Conservation (phyloP, 2,888 invertebrate species). For the Stenoptilia bipunctidactyla region DNA sequence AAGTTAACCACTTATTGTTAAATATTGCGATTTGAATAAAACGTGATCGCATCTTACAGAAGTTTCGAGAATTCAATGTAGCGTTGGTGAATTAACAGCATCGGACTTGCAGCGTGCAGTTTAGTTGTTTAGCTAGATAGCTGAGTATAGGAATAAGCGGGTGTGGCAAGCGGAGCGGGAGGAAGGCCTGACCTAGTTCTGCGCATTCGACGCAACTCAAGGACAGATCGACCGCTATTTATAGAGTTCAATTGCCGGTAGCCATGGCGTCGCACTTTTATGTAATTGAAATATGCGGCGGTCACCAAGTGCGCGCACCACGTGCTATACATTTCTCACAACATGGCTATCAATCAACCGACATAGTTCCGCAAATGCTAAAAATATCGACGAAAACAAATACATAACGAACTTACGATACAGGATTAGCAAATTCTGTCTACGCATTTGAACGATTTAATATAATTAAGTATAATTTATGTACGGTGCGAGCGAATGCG, state of each 20-base stretch:
- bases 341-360: too few species aligned
- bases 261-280: constrained; percentile 55
- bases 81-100: too few species aligned
- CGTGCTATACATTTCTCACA: constrained; percentile 26
- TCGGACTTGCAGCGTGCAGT: constrained; percentile 25
- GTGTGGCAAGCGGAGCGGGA: constrained; percentile 19
- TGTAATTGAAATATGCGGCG: constrained; percentile 50
- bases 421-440: too few species aligned
- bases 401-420: too few species aligned
- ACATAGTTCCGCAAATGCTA: too few species aligned
- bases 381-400: too few species aligned
- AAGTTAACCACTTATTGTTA: constrained; percentile 26
- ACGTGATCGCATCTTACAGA: constrained; percentile 20
- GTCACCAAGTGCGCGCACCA: constrained; percentile 41
- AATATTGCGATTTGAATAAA: constrained; percentile 23
- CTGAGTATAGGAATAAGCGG: constrained; percentile 1
- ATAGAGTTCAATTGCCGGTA: constrained; percentile 60
- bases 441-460: too few species aligned
- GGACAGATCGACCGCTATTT: constrained; percentile 68
- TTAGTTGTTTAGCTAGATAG: constrained; percentile 21
- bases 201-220: constrained; percentile 57
- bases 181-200: constrained; percentile 58
- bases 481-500: too few species aligned
- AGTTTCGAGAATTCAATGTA: too few species aligned
- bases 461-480: too few species aligned